phyloP scores from a whole-genome alignment of 1,140 invertebrate genomes.

The Stegodyphus mimosarum region DNA sequence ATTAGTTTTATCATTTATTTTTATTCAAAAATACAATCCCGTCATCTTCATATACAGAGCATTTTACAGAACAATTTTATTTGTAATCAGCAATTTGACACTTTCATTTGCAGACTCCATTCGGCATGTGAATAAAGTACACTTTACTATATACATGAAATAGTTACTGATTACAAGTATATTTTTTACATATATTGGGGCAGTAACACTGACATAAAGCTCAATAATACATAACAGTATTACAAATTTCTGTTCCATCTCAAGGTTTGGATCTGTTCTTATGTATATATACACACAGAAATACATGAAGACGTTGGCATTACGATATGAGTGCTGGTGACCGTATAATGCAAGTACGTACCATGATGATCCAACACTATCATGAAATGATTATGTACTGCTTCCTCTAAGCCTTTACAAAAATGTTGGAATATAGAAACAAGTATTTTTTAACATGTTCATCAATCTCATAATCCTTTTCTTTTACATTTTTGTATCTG shows the following conservation, averaged over 20 bases:
- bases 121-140: slow-evolving; percentile 1
- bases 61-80: slow-evolving; percentile 21
- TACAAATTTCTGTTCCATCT: slow-evolving; percentile 4
- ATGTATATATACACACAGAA: no score
- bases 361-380: no score
- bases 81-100: slow-evolving; percentile 32
- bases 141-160: slow-evolving; percentile 31
- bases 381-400: no score
- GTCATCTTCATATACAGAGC: slow-evolving; percentile 16
- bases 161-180: slow-evolving; percentile 14
- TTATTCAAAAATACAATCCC: slow-evolving; percentile 45
- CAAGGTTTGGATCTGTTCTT: no score
- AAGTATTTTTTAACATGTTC: no score
- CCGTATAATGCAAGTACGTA: no score
- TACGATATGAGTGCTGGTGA: no score
- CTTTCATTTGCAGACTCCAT: slow-evolving; percentile 17
- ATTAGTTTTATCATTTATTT: slow-evolving; percentile 3
- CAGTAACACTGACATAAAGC: slow-evolving; percentile 46
- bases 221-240: slow-evolving; percentile 50
- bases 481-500: no score
- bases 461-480: no score
- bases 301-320: no score
- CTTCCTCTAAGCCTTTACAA: no score
- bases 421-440: no score
- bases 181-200: slow-evolving; percentile 34